These are phyloP conservation scores for Hetaerina titia DNA, from an alignment of 2,888 invertebrate genomes.

Conservation along the genomic window DNA sequence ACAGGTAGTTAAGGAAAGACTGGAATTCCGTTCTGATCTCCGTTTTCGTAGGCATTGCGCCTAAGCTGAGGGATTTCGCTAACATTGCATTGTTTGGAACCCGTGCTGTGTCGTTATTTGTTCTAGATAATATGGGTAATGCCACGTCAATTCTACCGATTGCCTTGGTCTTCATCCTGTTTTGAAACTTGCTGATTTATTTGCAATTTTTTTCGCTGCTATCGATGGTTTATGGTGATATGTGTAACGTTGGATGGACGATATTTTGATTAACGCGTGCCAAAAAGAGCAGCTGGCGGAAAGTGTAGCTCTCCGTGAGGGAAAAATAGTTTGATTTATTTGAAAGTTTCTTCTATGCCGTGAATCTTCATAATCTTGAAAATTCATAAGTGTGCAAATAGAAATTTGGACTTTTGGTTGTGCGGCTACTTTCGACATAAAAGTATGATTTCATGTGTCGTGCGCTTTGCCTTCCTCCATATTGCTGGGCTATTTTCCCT, in stretches of 20 bases:
- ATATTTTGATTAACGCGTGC: not conserved
- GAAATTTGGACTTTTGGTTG: too few relatives aligned
- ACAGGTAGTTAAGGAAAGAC: not conserved
- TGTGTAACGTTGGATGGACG: not conserved
- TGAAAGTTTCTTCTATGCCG: too few relatives aligned
- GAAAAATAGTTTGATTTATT: too few relatives aligned
- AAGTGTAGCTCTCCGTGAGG: too few relatives aligned
- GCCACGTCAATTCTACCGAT: not conserved
- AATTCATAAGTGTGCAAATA: too few relatives aligned
- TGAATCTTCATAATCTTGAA: too few relatives aligned
- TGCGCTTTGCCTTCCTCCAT: too few relatives aligned
- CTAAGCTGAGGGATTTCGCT: not conserved
- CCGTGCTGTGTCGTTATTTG: too few relatives aligned
- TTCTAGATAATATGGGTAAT: not conserved
- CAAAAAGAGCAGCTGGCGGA: not conserved
- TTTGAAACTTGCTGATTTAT: not conserved
- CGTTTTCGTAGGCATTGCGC: not conserved
- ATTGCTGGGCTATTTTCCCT: too few relatives aligned
- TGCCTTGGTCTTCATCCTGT: not conserved
- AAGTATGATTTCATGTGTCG: too few relatives aligned
- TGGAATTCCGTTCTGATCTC: not conserved
- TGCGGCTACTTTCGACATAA: too few relatives aligned
- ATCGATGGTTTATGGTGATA: not conserved
- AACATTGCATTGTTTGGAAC: not conserved
- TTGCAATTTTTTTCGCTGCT: not conserved